These are phyloP conservation scores for Erebia palarica DNA, from an alignment of 2,888 invertebrate species.

Conservation along the genomic window DNA sequence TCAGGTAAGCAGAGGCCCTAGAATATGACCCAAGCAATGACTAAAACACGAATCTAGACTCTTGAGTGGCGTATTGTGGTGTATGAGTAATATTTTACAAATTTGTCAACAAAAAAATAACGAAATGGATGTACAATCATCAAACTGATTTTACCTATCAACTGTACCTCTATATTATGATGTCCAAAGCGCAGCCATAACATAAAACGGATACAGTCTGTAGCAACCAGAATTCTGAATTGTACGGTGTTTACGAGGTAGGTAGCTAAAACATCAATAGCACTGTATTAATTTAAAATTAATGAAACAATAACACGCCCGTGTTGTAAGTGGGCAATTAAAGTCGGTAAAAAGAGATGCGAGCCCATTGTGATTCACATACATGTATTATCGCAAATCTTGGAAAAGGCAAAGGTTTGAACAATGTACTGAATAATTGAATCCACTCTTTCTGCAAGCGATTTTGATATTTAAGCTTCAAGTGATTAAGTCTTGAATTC, in stretches of 20 bases:
- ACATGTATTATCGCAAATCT: slow-evolving; percentile 56
- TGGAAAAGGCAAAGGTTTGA: slow-evolving; percentile 42
- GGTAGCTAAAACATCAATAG: slow-evolving; percentile 7
- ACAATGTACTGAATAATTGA: slow-evolving; percentile 26
- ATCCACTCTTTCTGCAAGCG: slow-evolving; percentile 54
- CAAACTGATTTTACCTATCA: too few species aligned
- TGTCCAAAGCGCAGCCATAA: not conserved
- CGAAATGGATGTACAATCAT: too few species aligned
- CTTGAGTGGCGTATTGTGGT: too few species aligned
- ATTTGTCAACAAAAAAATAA: too few species aligned
- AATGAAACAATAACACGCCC: slow-evolving; percentile 48
- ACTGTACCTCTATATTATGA: not conserved
- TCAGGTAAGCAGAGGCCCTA: too few species aligned
- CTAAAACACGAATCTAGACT: too few species aligned
- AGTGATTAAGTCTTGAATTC: not conserved
- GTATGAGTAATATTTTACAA: too few species aligned
- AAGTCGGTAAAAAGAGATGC: slow-evolving; percentile 50
- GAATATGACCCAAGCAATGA: too few species aligned
- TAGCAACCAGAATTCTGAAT: not conserved
- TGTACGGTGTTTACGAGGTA: not conserved
- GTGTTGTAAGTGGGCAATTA: slow-evolving; percentile 49
- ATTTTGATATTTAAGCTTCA: slow-evolving; percentile 13
- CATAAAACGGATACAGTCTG: not conserved
- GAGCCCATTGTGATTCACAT: slow-evolving; percentile 55
- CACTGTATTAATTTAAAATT: slow-evolving; percentile 44